Evolutionary conservation across 2,888 invertebrate genomes (phyloP).

Genomic region (Melieria crassipennis): DNA sequence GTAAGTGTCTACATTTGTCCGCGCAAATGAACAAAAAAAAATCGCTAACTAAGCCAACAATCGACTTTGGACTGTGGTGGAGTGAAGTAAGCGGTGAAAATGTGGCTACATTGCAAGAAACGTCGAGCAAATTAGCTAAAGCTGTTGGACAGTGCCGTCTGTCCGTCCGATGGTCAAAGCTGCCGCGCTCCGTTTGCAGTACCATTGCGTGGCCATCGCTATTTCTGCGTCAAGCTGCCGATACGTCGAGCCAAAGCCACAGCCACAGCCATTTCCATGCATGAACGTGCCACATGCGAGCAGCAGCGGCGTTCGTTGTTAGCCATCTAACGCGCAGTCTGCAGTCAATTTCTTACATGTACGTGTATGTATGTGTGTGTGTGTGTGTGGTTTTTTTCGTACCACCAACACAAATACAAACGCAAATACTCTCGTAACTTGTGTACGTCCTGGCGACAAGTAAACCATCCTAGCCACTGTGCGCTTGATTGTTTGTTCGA

Average conservation of each 20-base stretch:
- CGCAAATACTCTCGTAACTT: neutral
- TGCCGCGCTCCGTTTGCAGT: too few species aligned
- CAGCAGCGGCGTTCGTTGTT: conserved; percentile 7
- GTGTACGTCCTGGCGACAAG: neutral
- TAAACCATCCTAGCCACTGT: neutral
- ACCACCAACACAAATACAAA: neutral
- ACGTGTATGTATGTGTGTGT: neutral
- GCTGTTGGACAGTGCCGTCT: neutral
- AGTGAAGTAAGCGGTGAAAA: too few species aligned
- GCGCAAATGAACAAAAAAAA: conserved; percentile 1
- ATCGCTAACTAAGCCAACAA: neutral
- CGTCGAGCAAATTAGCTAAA: conserved; percentile 22
- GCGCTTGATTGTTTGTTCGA: neutral
- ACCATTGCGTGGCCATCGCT: neutral
- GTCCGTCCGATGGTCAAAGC: neutral
- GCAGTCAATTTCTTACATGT: conserved; percentile 51
- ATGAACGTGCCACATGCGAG: neutral
- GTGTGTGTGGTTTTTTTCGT: neutral
- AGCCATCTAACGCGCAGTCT: conserved; percentile 11
- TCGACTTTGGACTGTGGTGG: too few species aligned
- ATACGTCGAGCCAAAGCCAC: neutral
- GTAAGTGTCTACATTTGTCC: conserved; percentile 8
- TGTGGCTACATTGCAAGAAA: too few species aligned
- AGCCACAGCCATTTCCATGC: neutral
- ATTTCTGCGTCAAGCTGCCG: neutral